Base-by-base conservation (phyloP, 1,140 invertebrate genomes). In the Tetramorium alpestre region DNA sequence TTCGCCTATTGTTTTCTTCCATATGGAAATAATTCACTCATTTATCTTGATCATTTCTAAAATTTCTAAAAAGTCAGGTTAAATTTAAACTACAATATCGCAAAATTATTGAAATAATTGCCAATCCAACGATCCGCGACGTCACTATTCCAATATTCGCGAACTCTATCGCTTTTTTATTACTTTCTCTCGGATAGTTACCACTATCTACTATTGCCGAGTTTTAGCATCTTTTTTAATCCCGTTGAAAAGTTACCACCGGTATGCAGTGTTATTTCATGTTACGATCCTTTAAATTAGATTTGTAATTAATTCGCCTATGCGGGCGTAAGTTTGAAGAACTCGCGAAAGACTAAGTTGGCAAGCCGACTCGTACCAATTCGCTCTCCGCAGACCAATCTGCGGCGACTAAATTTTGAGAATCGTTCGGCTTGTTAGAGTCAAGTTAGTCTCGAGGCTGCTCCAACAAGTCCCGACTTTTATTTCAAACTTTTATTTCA, bases 271-370 rank as follows among this genome's bases (percentile, higher is more conserved):
- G 65, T 75, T 84, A 73, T 84, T 60, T 25, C 22, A 33, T 47
- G 80, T 84, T 84, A 33, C 67, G 44, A 84, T 84, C 72, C 69
- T 84, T 84, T 75, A 84, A 84, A 84, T 84, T 84, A 84, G 72
- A 84, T 84, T 84, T 84, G 54, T 60, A 84, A 84, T 84, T 75
- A 84, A 84, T 60, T 75, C 33, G 56, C 80, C 78, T 62, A 75
- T 84, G 67, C 69, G 54, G 7, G 44, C 7, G 54, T 49, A 73
- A 84, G 80, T 84, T 84, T 73, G 67, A 60, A 84, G 80, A 75
- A 73, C 69, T 84, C 67, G 69, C n/a, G 18, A n/a, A 84, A 60
- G 56, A 56, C 80, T n/a, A 73, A 73, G 69, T 84, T 84, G 28
- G 54, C 80, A 44, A 60, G 22, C 54, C 22, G 54, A 44, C 44